Evolutionary conservation across 2,888 invertebrate species (phyloP).

Genomic region (Ametastegia equiseti): DNA sequence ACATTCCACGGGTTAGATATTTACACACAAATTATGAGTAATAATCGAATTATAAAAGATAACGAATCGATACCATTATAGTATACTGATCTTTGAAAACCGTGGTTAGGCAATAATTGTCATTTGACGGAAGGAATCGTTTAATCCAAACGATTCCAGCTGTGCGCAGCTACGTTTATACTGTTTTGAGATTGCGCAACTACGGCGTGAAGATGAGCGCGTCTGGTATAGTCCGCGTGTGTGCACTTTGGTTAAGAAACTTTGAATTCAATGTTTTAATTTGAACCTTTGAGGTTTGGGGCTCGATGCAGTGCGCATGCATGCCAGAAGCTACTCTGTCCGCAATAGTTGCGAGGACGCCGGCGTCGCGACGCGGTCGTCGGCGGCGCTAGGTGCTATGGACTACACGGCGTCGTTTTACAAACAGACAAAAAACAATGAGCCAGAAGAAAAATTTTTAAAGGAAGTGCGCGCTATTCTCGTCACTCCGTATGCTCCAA

Average conservation of each 20-base stretch:
- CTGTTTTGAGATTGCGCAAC: background rate
- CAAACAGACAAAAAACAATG: conserved; percentile 44
- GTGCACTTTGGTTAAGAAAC: conserved; percentile 21
- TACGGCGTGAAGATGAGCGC: conserved; percentile 4
- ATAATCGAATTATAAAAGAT: background rate
- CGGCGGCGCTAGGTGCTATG: conserved; percentile 26
- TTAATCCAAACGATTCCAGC: conserved; percentile 19
- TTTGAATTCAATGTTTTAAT: conserved; percentile 7
- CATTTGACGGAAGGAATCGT: conserved; percentile 24
- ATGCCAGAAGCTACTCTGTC: conserved; percentile 30
- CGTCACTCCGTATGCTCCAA: conserved; percentile 42
- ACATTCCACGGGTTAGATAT: too few species aligned
- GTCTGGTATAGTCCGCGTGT: conserved; percentile 8
- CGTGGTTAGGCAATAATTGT: conserved; percentile 14
- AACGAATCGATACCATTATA: background rate
- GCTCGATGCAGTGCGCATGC: conserved; percentile 36
- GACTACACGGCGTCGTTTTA: conserved; percentile 27
- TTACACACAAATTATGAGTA: background rate
- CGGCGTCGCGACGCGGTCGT: background rate
- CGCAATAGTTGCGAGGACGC: background rate
- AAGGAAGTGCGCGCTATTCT: conserved; percentile 50
- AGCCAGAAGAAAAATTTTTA: conserved; percentile 46
- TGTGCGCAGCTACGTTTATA: background rate
- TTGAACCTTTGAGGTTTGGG: background rate
- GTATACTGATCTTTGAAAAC: background rate